A percentile compares a stretch with the other conserved stretches of the same genome.
phyloP scores from a whole-genome alignment of 2,888 invertebrate genomes.

The Ophion costatus region DNA sequence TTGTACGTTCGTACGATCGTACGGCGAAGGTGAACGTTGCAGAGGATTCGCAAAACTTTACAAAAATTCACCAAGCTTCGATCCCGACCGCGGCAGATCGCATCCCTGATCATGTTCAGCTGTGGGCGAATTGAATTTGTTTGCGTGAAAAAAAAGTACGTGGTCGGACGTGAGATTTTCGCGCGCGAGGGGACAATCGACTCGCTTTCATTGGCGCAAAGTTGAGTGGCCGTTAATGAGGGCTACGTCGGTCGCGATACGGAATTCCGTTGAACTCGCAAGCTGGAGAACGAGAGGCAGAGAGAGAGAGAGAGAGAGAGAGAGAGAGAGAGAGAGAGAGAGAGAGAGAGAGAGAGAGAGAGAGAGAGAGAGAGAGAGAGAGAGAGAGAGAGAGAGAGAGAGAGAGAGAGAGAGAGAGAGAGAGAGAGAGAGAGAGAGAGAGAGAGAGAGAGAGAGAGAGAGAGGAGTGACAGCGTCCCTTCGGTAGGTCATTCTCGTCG shows the following conservation, averaged over 20 bases:
- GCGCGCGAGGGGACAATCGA: slow-evolving; percentile 44
- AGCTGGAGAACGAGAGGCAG: slow-evolving; percentile 30
- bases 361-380: slow-evolving; percentile 21
- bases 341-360: slow-evolving; percentile 22
- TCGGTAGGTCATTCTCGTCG: slow-evolving; percentile 35
- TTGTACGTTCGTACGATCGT: too few species aligned
- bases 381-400: slow-evolving; percentile 27
- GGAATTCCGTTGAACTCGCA: slow-evolving; percentile 59
- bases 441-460: slow-evolving; percentile 27
- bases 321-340: slow-evolving; percentile 24
- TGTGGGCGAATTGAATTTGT: not conserved
- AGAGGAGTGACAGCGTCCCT: slow-evolving; percentile 42
- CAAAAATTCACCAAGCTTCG: not conserved
- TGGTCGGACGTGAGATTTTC: slow-evolving; percentile 4
- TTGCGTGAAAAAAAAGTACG: not conserved
- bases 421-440: slow-evolving; percentile 21
- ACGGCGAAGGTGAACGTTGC: not conserved
- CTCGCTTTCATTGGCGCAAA: slow-evolving; percentile 58
- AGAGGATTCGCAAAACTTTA: not conserved
- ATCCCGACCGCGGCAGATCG: not conserved
- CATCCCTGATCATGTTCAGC: not conserved
- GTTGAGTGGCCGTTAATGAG: slow-evolving; percentile 65
- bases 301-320: slow-evolving; percentile 21
- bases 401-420: slow-evolving; percentile 26
- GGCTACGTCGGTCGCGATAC: slow-evolving; percentile 61